These are phyloP conservation scores for Dascyllus trimaculatus DNA, from an alignment of 2,113 vertebrate species.

Conservation along the genomic window DNA sequence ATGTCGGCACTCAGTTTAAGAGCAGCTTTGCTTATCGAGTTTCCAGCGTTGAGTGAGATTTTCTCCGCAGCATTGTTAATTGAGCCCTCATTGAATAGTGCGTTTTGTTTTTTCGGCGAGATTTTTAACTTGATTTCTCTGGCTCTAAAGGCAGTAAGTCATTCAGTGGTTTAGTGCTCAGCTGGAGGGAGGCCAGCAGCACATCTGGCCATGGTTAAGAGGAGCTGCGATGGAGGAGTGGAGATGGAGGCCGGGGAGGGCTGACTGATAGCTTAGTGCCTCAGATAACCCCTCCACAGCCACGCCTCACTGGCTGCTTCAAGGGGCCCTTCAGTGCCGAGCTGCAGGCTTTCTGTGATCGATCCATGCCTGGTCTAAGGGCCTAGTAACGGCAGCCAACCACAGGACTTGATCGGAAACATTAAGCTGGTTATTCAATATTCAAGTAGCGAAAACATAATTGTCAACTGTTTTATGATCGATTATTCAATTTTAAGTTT, in stretches of 20 bases:
- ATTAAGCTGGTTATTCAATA: not conserved
- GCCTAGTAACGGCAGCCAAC: not conserved
- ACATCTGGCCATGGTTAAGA: conserved; percentile 79
- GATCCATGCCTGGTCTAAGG: not conserved
- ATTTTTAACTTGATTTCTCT: conserved; percentile 50
- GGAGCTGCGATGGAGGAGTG: conserved; percentile 58
- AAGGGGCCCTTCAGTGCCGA: conserved; percentile 11
- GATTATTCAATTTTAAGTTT: too few relatives aligned
- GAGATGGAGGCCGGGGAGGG: conserved; percentile 64
- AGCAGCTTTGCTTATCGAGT: conserved; percentile 2
- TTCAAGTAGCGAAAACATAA: not conserved
- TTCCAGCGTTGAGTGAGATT: conserved; percentile 16
- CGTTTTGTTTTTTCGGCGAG: conserved; percentile 46
- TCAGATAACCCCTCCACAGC: conserved; percentile 72
- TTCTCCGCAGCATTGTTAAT: conserved; percentile 15
- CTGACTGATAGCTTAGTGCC: conserved; percentile 64
- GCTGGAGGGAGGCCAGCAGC: conserved; percentile 70
- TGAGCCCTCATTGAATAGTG: conserved; percentile 14
- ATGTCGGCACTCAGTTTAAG: conserved; percentile 35
- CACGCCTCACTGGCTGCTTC: conserved; percentile 45
- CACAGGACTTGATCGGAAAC: not conserved
- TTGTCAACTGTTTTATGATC: too few relatives aligned
- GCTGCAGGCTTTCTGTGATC: conserved; percentile 20
- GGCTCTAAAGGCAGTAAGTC: conserved; percentile 56
- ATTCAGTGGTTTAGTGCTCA: conserved; percentile 59